phyloP scores from a whole-genome alignment of 1,140 invertebrate genomes.

The Carposina sasakii region DNA sequence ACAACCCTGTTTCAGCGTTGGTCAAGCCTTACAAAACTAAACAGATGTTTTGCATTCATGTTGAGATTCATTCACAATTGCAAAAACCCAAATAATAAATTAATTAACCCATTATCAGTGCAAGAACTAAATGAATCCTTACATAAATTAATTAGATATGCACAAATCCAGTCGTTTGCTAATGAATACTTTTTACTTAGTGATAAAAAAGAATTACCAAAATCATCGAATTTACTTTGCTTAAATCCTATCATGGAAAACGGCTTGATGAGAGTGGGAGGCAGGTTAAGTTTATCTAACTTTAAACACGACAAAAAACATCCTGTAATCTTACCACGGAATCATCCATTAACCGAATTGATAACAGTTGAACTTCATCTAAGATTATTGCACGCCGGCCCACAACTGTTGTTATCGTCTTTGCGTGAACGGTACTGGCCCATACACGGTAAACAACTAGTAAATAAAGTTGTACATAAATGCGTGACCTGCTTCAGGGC shows the following conservation, averaged over 20 bases:
- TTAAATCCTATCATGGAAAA: slow-evolving; percentile 2
- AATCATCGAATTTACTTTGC: background rate
- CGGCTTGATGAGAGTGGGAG: slow-evolving; percentile 2
- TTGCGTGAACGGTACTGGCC: slow-evolving; percentile 3
- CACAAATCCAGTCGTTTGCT: background rate
- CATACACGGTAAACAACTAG: slow-evolving; percentile 11
- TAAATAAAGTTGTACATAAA: slow-evolving; percentile 8
- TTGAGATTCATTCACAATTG: slow-evolving; percentile 3
- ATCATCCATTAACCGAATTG: background rate
- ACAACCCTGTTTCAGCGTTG: slow-evolving; percentile 1
- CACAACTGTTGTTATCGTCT: slow-evolving; percentile 4
- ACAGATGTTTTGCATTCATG: background rate
- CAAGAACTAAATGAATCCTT: slow-evolving; percentile 1
- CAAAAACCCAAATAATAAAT: background rate
- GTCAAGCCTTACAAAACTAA: background rate
- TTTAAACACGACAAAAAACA: background rate
- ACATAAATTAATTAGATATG: background rate
- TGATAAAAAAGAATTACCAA: slow-evolving; percentile 1
- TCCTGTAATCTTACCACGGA: background rate
- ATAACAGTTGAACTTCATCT: background rate
- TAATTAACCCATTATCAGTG: background rate
- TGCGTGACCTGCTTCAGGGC: background rate
- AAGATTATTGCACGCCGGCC: background rate
- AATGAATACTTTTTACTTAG: background rate
- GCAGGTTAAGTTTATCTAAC: background rate